Evolutionary conservation across 2,888 invertebrate genomes (phyloP).

Genomic region (Tetanocera ferruginea): DNA sequence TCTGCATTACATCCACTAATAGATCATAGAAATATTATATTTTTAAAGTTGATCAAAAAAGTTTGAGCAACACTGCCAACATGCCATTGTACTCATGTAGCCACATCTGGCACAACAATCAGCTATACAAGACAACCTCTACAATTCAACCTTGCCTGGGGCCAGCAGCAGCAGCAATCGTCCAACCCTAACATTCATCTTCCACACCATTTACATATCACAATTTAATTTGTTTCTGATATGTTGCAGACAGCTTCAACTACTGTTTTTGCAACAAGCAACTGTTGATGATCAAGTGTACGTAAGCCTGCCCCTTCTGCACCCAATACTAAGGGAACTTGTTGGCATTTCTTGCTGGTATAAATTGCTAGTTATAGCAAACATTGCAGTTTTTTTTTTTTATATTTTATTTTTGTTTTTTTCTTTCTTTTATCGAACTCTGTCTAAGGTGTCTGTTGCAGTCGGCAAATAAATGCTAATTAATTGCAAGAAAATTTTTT

Average conservation of each 20-base stretch:
- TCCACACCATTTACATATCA: constrained; percentile 31
- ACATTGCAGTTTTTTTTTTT: not conserved
- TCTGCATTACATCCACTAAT: not conserved
- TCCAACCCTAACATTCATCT: constrained; percentile 22
- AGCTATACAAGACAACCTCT: not conserved
- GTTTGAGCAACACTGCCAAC: constrained; percentile 10
- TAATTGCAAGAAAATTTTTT: not conserved
- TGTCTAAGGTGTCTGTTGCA: too few species aligned
- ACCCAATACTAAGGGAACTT: not conserved
- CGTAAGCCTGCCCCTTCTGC: not conserved
- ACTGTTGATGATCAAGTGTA: not conserved
- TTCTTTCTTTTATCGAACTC: not conserved
- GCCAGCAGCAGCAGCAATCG: constrained; percentile 23
- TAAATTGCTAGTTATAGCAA: constrained; percentile 21
- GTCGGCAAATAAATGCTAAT: too few species aligned
- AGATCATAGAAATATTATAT: not conserved
- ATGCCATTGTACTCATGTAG: not conserved
- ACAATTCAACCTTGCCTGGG: constrained; percentile 26
- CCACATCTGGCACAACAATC: not conserved
- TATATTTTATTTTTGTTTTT: not conserved
- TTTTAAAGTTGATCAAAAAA: not conserved
- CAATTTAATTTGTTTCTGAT: constrained; percentile 34
- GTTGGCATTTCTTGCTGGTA: constrained; percentile 19
- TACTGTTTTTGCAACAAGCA: constrained; percentile 27
- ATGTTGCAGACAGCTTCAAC: constrained; percentile 44